Conservation (phyloP, 1,140 invertebrate species). For the Tenebrio molitor region DNA sequence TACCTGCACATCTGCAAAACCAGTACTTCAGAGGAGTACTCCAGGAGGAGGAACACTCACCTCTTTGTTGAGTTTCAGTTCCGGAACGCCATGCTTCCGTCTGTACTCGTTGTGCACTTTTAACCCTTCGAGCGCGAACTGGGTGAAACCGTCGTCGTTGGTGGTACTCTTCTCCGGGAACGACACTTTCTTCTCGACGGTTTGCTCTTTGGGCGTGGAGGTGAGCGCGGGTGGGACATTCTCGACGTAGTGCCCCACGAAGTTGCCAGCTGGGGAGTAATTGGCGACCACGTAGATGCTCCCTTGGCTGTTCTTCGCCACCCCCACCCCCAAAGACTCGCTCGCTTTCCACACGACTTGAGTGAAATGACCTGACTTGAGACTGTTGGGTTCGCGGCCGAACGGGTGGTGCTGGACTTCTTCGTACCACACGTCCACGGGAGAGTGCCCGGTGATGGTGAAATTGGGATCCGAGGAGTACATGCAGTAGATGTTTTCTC, state of each 20-base stretch:
- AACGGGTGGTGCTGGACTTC: constrained; percentile 75
- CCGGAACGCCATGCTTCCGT: constrained; percentile 77
- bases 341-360: constrained; percentile 87
- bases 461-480: constrained; percentile 82
- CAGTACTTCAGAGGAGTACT: neutral
- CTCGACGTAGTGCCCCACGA: constrained; percentile 80
- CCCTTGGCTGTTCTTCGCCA: constrained; percentile 77
- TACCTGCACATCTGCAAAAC: constrained; percentile 67
- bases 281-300: constrained; percentile 87
- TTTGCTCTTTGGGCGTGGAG: neutral
- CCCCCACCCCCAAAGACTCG: constrained; percentile 82
- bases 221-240: constrained; percentile 75
- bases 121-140: constrained; percentile 75
- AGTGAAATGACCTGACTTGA: constrained; percentile 80
- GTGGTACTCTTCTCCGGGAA: neutral
- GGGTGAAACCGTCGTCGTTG: constrained; percentile 37
- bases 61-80: constrained; percentile 74
- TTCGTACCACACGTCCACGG: constrained; percentile 81
- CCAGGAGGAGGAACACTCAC: constrained; percentile 67
- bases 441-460: constrained; percentile 75
- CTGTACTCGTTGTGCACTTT: constrained; percentile 85
- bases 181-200: constrained; percentile 5
- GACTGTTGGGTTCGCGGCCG: constrained; percentile 75
- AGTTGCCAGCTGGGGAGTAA: constrained; percentile 90
- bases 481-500: constrained; percentile 85